Evolutionary conservation across 2,113 vertebrate genomes (phyloP), one percentile per base, ranked within the genome.

Genomic region (Psophia crepitans): DNA sequence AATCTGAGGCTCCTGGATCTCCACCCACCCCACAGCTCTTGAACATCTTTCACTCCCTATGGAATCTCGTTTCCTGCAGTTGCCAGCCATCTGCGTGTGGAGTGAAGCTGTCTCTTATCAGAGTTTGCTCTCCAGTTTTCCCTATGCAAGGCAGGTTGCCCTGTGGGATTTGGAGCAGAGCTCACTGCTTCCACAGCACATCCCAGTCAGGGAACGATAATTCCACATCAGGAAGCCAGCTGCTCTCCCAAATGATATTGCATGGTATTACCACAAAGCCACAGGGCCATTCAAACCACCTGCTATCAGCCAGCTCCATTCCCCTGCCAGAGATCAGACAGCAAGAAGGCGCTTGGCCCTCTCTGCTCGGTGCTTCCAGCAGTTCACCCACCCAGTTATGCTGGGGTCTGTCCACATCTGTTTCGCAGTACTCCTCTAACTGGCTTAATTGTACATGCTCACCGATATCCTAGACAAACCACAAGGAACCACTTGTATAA

Each of bases 381-480:
- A 63, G 68, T 58, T 96, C 2, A 1, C 61, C 44, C 5, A 0
- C 53, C 49, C 78, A 26, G 0, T 92, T 84, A 75, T 8, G 60
- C 64, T 23, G 81, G 53, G 70, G 30, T 65, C 76, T 85, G 33
- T 58, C 54, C 90, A 96, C 96, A 97, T 97, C 95, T 97, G 96
- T 87, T 97, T 95, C 1, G 0, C 92, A 94, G 90, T 13, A 91
- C 60, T 95, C 28, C 76, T 84, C 89, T 97, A 70, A 58, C 41
- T 83, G 94, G 61, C 43, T 93, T 97, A 95, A 97, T 92, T 96
- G 86, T 93, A 96, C 85, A 96, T 80, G 92, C 69, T 94, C 78
- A 76, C 82, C 1, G 1, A 88, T 91, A 96, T 64, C 73, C 84
- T 20, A 63, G 94, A 96, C 77, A 95, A 95, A 90, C 91, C 93